Conservation (phyloP, 1,140 invertebrate species). For the Drosophila fuyamai region DNA sequence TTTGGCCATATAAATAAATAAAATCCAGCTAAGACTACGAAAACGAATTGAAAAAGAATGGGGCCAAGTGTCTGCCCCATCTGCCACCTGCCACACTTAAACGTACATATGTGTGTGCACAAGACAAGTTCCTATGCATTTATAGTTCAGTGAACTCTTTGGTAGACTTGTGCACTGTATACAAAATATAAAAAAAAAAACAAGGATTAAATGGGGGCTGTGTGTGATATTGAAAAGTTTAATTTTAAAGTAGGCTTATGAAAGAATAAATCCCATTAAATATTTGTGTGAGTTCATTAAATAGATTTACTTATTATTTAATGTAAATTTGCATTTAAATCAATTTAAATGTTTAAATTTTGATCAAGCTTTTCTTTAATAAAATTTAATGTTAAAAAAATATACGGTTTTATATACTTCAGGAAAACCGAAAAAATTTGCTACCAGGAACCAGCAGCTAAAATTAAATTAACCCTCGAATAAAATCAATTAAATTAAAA, state of each 20-base stretch:
- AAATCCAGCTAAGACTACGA: conserved; percentile 48
- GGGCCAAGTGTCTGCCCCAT: conserved; percentile 50
- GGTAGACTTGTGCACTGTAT: conserved; percentile 5
- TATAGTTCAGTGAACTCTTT: conserved; percentile 50
- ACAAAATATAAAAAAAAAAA: conserved; percentile 1
- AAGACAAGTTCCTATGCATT: conserved; percentile 15
- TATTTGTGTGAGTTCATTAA: background rate
- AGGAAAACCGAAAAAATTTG: too few species aligned
- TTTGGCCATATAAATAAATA: conserved; percentile 76
- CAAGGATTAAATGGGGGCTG: background rate
- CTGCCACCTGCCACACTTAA: conserved; percentile 17
- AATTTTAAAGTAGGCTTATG: background rate
- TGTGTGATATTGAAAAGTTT: background rate
- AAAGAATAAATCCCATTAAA: background rate
- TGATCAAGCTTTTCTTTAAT: too few species aligned
- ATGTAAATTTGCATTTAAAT: too few species aligned
- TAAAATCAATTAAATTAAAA: too few species aligned
- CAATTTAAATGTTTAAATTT: too few species aligned
- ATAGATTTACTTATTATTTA: too few species aligned
- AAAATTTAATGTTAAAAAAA: too few species aligned
- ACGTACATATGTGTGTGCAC: background rate
- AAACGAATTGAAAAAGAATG: conserved; percentile 68
- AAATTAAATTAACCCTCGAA: too few species aligned
- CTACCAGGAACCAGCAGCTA: too few species aligned
- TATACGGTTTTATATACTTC: too few species aligned